phyloP scores from a whole-genome alignment of 1,140 invertebrate species.

The Drosophila nigromelanica region DNA sequence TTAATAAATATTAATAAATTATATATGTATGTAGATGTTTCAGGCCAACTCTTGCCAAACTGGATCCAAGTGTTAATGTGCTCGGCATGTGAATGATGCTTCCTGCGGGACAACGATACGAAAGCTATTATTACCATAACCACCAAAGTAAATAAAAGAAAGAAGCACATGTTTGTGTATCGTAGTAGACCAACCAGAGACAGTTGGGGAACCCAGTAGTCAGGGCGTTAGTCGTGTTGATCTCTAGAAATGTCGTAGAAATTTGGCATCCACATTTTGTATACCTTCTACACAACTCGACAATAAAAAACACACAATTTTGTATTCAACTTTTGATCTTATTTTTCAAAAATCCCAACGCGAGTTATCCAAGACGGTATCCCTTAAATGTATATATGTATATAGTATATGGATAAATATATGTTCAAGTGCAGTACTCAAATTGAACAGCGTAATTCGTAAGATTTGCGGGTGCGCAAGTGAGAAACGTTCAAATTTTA shows the following conservation, averaged over 20 bases:
- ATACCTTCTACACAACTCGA: constrained; percentile 58
- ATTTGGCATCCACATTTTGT: constrained; percentile 59
- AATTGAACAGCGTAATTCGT: constrained; percentile 41
- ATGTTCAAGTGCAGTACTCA: constrained; percentile 26
- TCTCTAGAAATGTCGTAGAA: constrained; percentile 20
- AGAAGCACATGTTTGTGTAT: neutral
- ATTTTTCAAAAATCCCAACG: constrained; percentile 39
- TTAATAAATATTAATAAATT: too few species aligned
- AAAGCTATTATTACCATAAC: constrained; percentile 24
- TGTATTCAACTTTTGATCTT: constrained; percentile 43
- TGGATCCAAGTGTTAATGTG: constrained; percentile 4
- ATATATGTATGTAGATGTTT: too few species aligned
- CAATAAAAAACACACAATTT: constrained; percentile 49
- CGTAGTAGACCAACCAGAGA: constrained; percentile 1
- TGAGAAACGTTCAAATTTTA: constrained; percentile 63
- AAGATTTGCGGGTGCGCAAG: constrained; percentile 43
- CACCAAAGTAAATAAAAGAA: constrained; percentile 19
- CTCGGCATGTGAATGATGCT: constrained; percentile 17
- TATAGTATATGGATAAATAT: neutral
- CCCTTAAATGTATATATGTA: constrained; percentile 14
- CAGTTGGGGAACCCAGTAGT: constrained; percentile 22
- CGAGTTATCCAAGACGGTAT: constrained; percentile 35
- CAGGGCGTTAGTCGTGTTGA: constrained; percentile 19
- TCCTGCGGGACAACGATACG: constrained; percentile 11
- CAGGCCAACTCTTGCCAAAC: neutral